Percentiles rank a stretch among this genome's conserved stretches.
phyloP scores from a whole-genome alignment of 2,888 invertebrate genomes.

The Bruchidius siliquastri region DNA sequence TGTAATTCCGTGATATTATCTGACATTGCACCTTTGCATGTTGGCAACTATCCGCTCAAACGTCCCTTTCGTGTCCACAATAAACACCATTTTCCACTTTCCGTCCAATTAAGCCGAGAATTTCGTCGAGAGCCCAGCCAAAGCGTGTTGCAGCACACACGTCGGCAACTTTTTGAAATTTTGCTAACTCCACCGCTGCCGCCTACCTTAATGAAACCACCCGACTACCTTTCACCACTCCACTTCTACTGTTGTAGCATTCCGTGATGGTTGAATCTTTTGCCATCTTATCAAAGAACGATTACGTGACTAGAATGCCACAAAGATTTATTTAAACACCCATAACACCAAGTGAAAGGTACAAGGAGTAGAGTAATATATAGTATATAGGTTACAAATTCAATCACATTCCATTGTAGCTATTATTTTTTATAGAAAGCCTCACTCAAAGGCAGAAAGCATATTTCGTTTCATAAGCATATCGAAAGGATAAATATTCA shows the following conservation, averaged over 20 bases:
- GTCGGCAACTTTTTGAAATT: not conserved
- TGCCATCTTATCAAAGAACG: not conserved
- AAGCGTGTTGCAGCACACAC: not conserved
- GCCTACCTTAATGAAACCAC: not conserved
- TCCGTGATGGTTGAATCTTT: not conserved
- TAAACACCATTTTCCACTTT: not conserved
- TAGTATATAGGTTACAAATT: too few species aligned
- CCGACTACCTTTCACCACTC: not conserved
- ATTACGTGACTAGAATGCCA: not conserved
- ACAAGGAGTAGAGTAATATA: too few species aligned
- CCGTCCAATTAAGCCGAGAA: not conserved
- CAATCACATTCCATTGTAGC: too few species aligned
- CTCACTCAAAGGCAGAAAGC: too few species aligned
- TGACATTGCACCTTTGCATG: not conserved
- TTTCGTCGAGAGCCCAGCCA: not conserved
- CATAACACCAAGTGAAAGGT: too few species aligned
- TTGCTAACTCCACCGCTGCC: not conserved
- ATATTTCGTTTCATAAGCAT: too few species aligned
- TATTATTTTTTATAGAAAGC: too few species aligned
- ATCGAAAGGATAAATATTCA: too few species aligned
- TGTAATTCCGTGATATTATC: not conserved
- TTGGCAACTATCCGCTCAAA: not conserved
- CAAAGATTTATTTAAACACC: too few species aligned
- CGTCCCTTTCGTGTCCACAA: not conserved
- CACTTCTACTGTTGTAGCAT: not conserved